Evolutionary conservation across 2,888 invertebrate genomes (phyloP), one percentile per base, ranked within the genome.

Genomic region (Mythimna loreyi): DNA sequence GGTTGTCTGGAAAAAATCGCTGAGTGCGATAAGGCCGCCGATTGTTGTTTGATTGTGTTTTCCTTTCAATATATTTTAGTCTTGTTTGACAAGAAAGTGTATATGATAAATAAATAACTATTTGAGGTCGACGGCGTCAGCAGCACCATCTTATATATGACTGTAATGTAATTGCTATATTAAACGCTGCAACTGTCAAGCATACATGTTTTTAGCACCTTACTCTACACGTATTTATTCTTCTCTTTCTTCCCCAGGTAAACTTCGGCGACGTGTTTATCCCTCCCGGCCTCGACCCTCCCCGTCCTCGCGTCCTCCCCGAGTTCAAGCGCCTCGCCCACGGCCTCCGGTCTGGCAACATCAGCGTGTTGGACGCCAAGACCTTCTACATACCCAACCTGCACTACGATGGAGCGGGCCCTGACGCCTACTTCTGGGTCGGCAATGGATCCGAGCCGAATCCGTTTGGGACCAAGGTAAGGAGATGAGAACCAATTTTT

Each of bases 361-460:
- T 99, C 85, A 98, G 98, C 89, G 98, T 99, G 19, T 93, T 99
- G 67, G 99, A 99, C 92, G 98, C 98, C 47, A 98, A 98, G 93
- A 99, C 99, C 0, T 97, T 99, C 93, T 98, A 98, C 93, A 98
- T 99, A 80, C 98, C 99, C 9, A 98, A 99, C 94, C 94, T 99
- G 83, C 98, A 98, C 88, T 99, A 99, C 89, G 99, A 99, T 86
- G 99, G 99, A 40, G 98, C 97, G 1, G 99, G 98, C 0, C 98
- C 98, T 0, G 99, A 99, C 89, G 98, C 99, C 0, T 99, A 98
- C 92, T 99, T 99, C 93, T 98, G 98, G 98, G 98, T 98, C n/a
- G 99, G 99, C 21, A 98, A 97, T 85, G 99, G 98, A 6, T 95
- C 97, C 0, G 98, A 98, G 81, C 98, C 98, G 0, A 97, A 97